These are phyloP conservation scores for Scaptomyza parva DNA, from an alignment of 2,888 invertebrate species.

Conservation along the genomic window DNA sequence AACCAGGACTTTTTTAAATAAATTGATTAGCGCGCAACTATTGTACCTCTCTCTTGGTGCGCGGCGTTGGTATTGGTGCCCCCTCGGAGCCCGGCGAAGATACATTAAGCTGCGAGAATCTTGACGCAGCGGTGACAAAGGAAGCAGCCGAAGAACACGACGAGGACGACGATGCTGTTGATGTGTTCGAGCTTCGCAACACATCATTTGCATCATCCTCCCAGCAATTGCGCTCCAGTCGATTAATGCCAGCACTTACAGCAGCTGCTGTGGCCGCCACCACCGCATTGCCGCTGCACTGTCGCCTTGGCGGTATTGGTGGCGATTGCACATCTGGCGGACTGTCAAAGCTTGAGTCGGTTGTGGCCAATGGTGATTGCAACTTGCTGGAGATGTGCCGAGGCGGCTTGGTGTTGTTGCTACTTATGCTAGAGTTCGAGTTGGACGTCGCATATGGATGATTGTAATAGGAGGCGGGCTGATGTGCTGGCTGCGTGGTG, in stretches of 20 bases:
- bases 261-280: constrained; percentile 77
- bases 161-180: constrained; percentile 67
- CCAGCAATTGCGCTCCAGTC: constrained; percentile 81
- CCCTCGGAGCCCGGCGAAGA: constrained; percentile 61
- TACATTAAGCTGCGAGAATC: constrained; percentile 74
- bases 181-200: constrained; percentile 71
- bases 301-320: constrained; percentile 82
- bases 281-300: constrained; percentile 66
- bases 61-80: constrained; percentile 82
- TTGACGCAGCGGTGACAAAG: constrained; percentile 79
- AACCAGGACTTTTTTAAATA: constrained; percentile 57
- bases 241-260: constrained; percentile 77
- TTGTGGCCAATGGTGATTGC: constrained; percentile 58
- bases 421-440: constrained; percentile 1
- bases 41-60: constrained; percentile 84
- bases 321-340: constrained; percentile 84
- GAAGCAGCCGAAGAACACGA: constrained; percentile 75
- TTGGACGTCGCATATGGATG: constrained; percentile 71
- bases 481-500: constrained; percentile 8
- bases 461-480: constrained; percentile 77
- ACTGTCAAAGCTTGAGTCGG: constrained; percentile 82
- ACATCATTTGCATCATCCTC: constrained; percentile 68
- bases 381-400: constrained; percentile 56
- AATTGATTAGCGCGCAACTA: constrained; percentile 49
- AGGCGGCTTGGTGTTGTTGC: constrained; percentile 60